phyloP scores from a whole-genome alignment of 2,113 vertebrate species.

The Callocephalon fimbriatum region DNA sequence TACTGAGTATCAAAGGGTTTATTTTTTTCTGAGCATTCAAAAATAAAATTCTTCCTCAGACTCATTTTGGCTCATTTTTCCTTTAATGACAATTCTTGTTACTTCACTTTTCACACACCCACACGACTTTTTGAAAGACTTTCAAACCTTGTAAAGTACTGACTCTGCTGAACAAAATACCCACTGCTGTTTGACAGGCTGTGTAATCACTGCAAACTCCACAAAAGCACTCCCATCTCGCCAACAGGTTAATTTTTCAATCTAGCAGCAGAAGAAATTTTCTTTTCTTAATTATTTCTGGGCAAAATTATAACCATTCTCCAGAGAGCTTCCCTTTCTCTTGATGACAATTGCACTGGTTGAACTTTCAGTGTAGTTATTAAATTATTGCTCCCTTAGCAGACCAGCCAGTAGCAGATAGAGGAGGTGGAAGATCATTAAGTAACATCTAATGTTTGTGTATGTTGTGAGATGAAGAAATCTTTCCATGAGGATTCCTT shows the following conservation, averaged over 20 bases:
- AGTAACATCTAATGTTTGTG: neutral
- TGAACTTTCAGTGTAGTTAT: neutral
- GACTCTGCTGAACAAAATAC: conserved; percentile 26
- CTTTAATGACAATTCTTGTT: conserved; percentile 11
- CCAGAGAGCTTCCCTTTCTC: neutral
- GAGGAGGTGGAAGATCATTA: neutral
- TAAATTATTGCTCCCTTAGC: neutral
- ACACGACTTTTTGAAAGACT: conserved; percentile 8
- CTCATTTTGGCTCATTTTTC: conserved; percentile 48
- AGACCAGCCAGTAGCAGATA: neutral
- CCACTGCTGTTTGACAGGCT: conserved; percentile 10
- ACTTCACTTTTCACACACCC: conserved; percentile 44
- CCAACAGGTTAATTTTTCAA: conserved; percentile 16
- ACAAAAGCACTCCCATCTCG: neutral
- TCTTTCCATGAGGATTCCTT: neutral
- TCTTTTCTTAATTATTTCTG: neutral
- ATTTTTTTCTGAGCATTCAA: conserved; percentile 34
- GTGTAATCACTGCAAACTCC: neutral
- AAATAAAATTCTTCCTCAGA: conserved; percentile 40
- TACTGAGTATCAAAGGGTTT: conserved; percentile 16
- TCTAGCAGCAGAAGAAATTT: neutral
- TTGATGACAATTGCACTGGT: neutral
- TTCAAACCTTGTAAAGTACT: neutral
- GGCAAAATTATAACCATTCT: neutral
- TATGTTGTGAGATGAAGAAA: neutral